These are phyloP conservation scores for Criorhina ranunculi DNA, from an alignment of 2,888 invertebrate species.

Conservation along the genomic window DNA sequence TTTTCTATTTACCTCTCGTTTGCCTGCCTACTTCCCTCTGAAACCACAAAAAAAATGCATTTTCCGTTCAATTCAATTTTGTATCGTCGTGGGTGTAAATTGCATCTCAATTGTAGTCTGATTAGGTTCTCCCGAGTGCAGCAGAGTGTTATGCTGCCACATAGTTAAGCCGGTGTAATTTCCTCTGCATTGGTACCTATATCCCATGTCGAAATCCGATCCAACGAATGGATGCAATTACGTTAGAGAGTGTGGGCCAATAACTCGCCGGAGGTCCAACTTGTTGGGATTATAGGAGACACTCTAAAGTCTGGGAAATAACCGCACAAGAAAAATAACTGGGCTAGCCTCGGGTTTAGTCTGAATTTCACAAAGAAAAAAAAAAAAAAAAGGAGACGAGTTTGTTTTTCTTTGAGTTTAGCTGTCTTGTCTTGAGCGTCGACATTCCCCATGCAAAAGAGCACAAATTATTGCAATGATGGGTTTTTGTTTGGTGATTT, in stretches of 20 bases:
- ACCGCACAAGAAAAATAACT: slow-evolving; percentile 46
- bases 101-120: slow-evolving; percentile 76
- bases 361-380: slow-evolving; percentile 9
- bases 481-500: slow-evolving; percentile 1
- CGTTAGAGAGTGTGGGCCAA: slow-evolving; percentile 69
- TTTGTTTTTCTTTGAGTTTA: slow-evolving; percentile 22
- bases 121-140: slow-evolving; percentile 57
- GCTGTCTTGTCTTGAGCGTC: slow-evolving; percentile 10
- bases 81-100: slow-evolving; percentile 76
- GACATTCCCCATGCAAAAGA: slow-evolving; percentile 12
- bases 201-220: slow-evolving; percentile 70
- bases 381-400: slow-evolving; percentile 39
- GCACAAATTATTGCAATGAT: slow-evolving; percentile 13
- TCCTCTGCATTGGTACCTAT: slow-evolving; percentile 45
- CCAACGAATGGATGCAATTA: slow-evolving; percentile 75
- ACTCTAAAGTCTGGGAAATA: slow-evolving; percentile 57
- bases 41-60: neutral
- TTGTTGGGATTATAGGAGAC: slow-evolving; percentile 58
- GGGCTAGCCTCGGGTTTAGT: slow-evolving; percentile 56
- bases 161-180: slow-evolving; percentile 72
- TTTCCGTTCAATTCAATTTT: slow-evolving; percentile 62
- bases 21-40: slow-evolving; percentile 39
- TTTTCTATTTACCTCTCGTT: slow-evolving; percentile 34
- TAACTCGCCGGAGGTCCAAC: slow-evolving; percentile 66
- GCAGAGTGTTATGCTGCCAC: slow-evolving; percentile 63